Conservation (phyloP, 2,113 vertebrate genomes). For the Thinocorus orbignyianus region DNA sequence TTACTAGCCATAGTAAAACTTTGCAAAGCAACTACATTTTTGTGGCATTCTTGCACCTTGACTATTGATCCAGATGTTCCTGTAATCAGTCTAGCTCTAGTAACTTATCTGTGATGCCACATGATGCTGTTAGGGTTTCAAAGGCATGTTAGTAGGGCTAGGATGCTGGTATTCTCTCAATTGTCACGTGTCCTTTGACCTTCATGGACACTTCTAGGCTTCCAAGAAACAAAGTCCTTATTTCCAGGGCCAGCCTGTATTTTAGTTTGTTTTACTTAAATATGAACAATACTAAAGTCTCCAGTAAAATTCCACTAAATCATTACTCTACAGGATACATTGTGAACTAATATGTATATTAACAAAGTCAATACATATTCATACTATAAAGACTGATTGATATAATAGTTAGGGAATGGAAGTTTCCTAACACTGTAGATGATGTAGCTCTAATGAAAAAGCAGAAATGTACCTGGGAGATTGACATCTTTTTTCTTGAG, state of each 20-base stretch:
- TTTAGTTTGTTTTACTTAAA: neutral
- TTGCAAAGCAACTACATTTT: neutral
- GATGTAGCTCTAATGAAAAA: neutral
- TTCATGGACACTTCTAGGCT: neutral
- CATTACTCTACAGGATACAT: neutral
- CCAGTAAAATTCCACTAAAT: neutral
- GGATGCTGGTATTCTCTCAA: neutral
- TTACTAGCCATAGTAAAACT: neutral
- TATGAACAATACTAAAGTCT: neutral
- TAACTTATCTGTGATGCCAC: neutral
- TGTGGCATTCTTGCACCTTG: neutral
- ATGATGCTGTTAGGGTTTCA: rapidly evolving
- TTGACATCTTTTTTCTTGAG: neutral
- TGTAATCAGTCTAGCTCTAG: neutral
- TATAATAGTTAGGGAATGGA: neutral
- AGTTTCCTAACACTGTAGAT: neutral
- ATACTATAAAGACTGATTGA: neutral
- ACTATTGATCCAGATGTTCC: neutral
- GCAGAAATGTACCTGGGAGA: neutral
- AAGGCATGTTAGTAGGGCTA: neutral
- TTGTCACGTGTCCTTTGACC: neutral
- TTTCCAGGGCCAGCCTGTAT: neutral
- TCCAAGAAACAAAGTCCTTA: neutral
- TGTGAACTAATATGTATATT: neutral
- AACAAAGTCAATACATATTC: neutral